Evolutionary conservation across 2,113 vertebrate species (phyloP), one percentile per base, ranked within the genome.

Genomic region (Sinocyclocheilus maitianheensis): DNA sequence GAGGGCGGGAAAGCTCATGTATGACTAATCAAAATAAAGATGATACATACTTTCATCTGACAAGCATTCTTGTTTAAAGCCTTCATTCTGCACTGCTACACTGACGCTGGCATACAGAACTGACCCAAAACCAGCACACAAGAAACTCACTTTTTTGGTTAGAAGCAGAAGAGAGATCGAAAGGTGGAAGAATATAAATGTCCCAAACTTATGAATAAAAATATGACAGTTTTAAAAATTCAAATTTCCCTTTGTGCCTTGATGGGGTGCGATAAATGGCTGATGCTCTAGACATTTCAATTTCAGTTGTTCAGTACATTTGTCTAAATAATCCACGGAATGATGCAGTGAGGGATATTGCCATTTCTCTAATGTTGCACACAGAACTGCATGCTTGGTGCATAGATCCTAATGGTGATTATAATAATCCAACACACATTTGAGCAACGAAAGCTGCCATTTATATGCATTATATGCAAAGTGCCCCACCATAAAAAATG

Each of bases 21-120:
- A 84, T 87, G 53, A 83, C 51, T 86, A 65, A 86, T 82, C 30
- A 84, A 84, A 77, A 88, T 22, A 72, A 67, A 46, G 46, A 77
- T 74, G 46, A 78, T 58, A 82, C 85, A 77, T 74, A 62, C 71
- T 77, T 67, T 40, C 55, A 26, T 53, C 74, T 75, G 40, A 22
- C 51, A 60, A 60, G 9, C 20, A 48, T 75, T 40, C 22, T 40
- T 13, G 6, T 24, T 63, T 67, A 6, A 40, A 26, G 62, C 40
- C 43, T 80, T 22, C 34, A 37, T 10, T 30, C 22, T 55, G 16
- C 48, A 58, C 14, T 22, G 37, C 20, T 79, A 77, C 46, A 77
- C 74, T 51, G 10, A 78, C 1, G 26, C 76, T 48, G 67, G 46
- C 26, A 55, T 20, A 63, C 55, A 12, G 11, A 34, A 86, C 67